Conservation (phyloP, 2,113 vertebrate species). For the Rhinoptilus africanus region DNA sequence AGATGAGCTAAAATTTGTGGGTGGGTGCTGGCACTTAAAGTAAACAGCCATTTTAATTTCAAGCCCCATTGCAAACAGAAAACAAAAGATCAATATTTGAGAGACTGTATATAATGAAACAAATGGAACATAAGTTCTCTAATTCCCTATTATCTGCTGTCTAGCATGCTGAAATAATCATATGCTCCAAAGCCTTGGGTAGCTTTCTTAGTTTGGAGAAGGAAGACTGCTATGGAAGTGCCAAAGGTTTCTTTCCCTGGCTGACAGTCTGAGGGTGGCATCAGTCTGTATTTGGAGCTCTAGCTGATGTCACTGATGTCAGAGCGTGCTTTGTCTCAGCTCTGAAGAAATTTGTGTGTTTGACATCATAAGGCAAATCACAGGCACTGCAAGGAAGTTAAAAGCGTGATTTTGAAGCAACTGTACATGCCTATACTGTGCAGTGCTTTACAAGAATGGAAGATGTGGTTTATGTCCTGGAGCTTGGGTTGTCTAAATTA, state of each 20-base stretch:
- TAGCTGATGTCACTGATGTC: background rate
- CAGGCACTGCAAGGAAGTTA: background rate
- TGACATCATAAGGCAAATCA: background rate
- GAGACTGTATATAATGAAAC: background rate
- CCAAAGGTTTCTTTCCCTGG: background rate
- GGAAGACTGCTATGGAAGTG: background rate
- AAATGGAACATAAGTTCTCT: background rate
- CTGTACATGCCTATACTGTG: background rate
- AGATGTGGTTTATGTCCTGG: background rate
- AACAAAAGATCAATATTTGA: constrained; percentile 2
- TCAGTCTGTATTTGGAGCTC: background rate
- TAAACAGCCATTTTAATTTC: constrained; percentile 42
- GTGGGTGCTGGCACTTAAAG: background rate
- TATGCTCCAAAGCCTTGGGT: background rate
- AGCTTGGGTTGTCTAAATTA: background rate
- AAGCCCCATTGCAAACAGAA: constrained; percentile 2
- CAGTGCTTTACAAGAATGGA: background rate
- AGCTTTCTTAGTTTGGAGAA: background rate
- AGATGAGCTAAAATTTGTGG: background rate
- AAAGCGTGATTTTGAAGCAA: background rate
- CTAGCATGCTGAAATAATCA: background rate
- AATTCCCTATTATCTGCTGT: background rate
- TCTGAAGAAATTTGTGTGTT: background rate
- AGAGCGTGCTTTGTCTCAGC: background rate
- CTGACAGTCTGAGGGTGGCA: background rate